A percentile compares a stretch with the other conserved stretches of the same genome.
Conservation (phyloP, 2,797 vertebrate genomes). For the Sebastes glaucus region DNA sequence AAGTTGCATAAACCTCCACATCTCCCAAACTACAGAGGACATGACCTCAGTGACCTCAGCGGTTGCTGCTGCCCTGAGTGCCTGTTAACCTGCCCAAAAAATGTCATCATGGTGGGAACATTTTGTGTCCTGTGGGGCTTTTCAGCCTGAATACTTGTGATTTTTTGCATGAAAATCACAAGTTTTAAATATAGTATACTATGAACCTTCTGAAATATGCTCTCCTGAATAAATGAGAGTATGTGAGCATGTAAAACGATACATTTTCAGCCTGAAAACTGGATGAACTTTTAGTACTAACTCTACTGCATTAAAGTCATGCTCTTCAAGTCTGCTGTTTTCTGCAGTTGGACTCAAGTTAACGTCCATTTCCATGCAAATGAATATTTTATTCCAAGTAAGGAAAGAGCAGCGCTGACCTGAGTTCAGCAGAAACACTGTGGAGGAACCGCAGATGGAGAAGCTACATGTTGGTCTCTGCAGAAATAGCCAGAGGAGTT, state of each 20-base stretch:
- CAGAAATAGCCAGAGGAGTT: slow-evolving; percentile 65
- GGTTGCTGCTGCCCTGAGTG: neutral
- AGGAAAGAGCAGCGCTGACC: slow-evolving; percentile 39
- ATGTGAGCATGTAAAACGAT: neutral
- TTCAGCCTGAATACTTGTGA: neutral
- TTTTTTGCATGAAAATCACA: neutral
- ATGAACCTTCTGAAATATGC: neutral
- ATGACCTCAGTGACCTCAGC: neutral
- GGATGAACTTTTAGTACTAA: slow-evolving; percentile 1
- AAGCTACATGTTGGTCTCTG: slow-evolving; percentile 55
- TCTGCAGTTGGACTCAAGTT: neutral
- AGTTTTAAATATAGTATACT: neutral
- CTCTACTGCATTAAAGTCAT: neutral
- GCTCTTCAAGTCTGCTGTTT: slow-evolving; percentile 16
- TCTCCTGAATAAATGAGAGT: neutral
- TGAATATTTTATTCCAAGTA: slow-evolving; percentile 50
- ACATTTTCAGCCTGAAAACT: neutral
- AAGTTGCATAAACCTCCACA: neutral
- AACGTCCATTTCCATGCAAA: slow-evolving; percentile 25
- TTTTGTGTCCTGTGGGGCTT: neutral
- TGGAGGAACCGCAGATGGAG: slow-evolving; percentile 61
- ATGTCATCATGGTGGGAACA: neutral
- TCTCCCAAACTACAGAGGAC: neutral
- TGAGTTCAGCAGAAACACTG: slow-evolving; percentile 31
- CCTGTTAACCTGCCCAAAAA: neutral